These are phyloP conservation scores for Limulus polyphemus DNA, from an alignment of 2,888 invertebrate genomes.

Conservation along the genomic window DNA sequence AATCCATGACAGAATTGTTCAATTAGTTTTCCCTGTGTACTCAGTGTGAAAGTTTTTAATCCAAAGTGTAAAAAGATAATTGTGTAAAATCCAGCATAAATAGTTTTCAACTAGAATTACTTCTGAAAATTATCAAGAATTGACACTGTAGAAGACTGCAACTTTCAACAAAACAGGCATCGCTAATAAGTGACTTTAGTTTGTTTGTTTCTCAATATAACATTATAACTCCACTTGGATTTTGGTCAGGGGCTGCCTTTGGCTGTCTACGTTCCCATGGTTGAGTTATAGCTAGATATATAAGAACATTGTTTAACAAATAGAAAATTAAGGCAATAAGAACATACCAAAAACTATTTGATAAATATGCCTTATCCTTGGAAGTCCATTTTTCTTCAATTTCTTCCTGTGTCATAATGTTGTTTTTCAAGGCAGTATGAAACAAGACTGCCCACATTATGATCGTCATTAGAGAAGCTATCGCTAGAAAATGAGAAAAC, in stretches of 20 bases:
- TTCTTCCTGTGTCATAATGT: constrained; percentile 68
- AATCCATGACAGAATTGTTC: too few relatives aligned
- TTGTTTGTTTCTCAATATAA: constrained; percentile 46
- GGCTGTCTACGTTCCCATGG: constrained; percentile 47
- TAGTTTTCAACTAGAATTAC: too few relatives aligned
- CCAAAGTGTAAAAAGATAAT: too few relatives aligned
- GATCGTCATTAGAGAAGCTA: too few relatives aligned
- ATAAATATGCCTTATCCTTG: constrained; percentile 63
- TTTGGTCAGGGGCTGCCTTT: constrained; percentile 48
- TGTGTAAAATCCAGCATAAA: too few relatives aligned
- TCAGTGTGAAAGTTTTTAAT: too few relatives aligned
- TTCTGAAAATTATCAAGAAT: too few relatives aligned
- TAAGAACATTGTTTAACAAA: constrained; percentile 56
- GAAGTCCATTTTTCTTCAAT: constrained; percentile 68
- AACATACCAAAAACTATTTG: constrained; percentile 79
- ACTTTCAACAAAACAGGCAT: too few relatives aligned
- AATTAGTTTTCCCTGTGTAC: too few relatives aligned
- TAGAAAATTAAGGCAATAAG: constrained; percentile 56
- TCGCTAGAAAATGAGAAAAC: too few relatives aligned
- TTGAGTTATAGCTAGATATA: constrained; percentile 58
- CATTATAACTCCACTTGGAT: constrained; percentile 58
- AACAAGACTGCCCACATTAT: constrained; percentile 63
- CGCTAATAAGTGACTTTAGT: too few relatives aligned
- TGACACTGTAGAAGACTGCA: too few relatives aligned
- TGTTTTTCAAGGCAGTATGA: constrained; percentile 62